Evolutionary conservation across 2,888 invertebrate genomes (phyloP), one percentile per base, ranked within the genome.

Genomic region (Villa cingulata): DNA sequence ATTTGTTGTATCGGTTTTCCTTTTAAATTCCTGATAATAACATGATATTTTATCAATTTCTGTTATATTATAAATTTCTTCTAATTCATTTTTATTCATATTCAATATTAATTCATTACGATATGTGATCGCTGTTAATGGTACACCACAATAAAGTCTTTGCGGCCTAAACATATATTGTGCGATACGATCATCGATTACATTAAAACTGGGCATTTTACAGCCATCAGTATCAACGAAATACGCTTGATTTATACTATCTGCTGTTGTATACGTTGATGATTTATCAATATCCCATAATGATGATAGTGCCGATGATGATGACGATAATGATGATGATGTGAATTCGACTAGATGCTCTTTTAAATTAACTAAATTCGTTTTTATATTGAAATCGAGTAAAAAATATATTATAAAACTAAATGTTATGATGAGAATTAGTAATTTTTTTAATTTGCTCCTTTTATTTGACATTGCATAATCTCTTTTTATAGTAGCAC

Each of bases 171-270:
- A 60, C 58, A 66, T 59, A 37, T 61, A 68, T 49, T 66, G 62
- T 2, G 61, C 50, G 18, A 69, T 60, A 40, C 59, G 62, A 18
- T 62, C 62, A 49, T 66, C 65, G 19, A 58, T 53, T 19, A 63
- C 57, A 32, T 65, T 62, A 44, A 69, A 68, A 48, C 58, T 62
- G 14, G 68, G 69, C 65, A 69, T 69, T 3, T 66, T 64, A 48
- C 68, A 68, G 38, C 68, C 68, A 3, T 63, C 58, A 3, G 67
- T 64, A 44, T 68, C 62, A 17, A 68, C 63, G 40, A 68, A 68
- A 48, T 68, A 68, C 7, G 66, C 61, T 49, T 62, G 59, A 3
- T 57, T 64, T 10, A 57, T 53, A 36, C 64, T 64, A 14, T 59
- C 58, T 19, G 48, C 37, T 41, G n/a, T 6, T 23, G 23, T 6